Evolutionary conservation across 2,888 invertebrate genomes (phyloP), one percentile per base, ranked within the genome.

Genomic region (Drosophila prolongata): DNA sequence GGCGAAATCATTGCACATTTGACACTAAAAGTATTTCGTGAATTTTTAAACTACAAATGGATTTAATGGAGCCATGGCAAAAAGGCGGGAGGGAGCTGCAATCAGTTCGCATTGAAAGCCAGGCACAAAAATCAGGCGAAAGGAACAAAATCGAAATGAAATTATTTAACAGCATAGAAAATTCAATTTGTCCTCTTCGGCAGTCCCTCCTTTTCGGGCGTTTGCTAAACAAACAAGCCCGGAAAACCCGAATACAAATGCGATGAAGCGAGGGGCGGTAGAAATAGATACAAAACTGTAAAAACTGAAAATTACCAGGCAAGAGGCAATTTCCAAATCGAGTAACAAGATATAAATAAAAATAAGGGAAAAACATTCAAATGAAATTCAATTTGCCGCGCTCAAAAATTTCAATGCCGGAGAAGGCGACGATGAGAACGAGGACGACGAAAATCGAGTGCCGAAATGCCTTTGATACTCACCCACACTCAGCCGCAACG

Each of bases 301-400:
- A 64, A 77, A 78, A 69, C 65, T 71, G 53, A 60, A 73, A 83
- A 78, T 87, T 80, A 76, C 79, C 68, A 75, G 59, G 79, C 77
- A 77, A 78, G 76, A 77, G 83, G 77, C 77, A 85, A 79, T 78
- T 79, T 68, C 52, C 56, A 76, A 80, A 34, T 59, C 35, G 44
- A 27, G 61, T 49, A 57, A 62, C 52, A 35, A 55, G 47, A 69
- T 44, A 59, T 16, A 58, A 49, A 60, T 55, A 55, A 55, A 59
- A 68, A 58, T 55, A 74, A 38, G 35, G 56, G 49, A 73, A 79
- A 85, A 86, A 78, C 74, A 83, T 80, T 74, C 74, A 86, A 86
- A 86, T 79, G 71, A 84, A 88, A 86, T 86, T 88, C 87, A 86
- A 86, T 86, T 86, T 88, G 80, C 75, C 69, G 66, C 60, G 75